Evolutionary conservation across 2,797 vertebrate species (phyloP), one percentile per base, ranked within the genome.

Genomic region (Pseudochirops cupreus): DNA sequence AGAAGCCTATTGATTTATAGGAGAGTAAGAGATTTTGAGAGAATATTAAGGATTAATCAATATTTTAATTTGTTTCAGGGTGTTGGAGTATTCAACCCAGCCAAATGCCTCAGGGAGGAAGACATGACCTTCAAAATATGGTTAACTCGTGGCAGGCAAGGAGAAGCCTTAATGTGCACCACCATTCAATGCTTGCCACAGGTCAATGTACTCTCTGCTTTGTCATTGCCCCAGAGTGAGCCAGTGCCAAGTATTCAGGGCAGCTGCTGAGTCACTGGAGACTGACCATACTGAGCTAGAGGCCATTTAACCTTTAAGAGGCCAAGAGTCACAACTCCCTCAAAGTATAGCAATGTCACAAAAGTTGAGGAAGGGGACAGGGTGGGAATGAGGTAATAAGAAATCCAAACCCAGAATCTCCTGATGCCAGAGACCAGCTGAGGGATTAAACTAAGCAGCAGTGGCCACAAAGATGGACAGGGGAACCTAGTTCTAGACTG

Each of bases 1-100:
- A 97, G 94, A 91, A 13, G 94, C 94, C 97, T 93, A 97, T 1
- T 97, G 97, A 98, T 97, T 97, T 97, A 98, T 95, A 89, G 74
- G 97, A 98, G 94, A 89, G 90, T 53, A 82, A 93, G 93, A 97
- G 91, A 98, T 95, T 97, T 96, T 92, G 93, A 95, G 94, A 97
- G 96, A 98, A 97, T 98, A 98, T 91, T 96, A 97, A 97, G 58
- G 94, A 97, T 96, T 46, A 97, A 98, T 96, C 96, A 96, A 94
- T 97, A 97, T 96, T 98, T 97, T 97, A 93, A 97, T 97, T 98
- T 98, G 97, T 98, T 95, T 98, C 62, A 10, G 94, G 56, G 46
- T 92, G 53, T 52, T 92, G 11, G 94, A 96, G 94, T 46, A 95
- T 96, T 96, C 53, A 82, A 93, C 67, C 92, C 94, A 94, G 52